phyloP scores from a whole-genome alignment of 2,113 vertebrate genomes.

The Cervus canadensis region DNA sequence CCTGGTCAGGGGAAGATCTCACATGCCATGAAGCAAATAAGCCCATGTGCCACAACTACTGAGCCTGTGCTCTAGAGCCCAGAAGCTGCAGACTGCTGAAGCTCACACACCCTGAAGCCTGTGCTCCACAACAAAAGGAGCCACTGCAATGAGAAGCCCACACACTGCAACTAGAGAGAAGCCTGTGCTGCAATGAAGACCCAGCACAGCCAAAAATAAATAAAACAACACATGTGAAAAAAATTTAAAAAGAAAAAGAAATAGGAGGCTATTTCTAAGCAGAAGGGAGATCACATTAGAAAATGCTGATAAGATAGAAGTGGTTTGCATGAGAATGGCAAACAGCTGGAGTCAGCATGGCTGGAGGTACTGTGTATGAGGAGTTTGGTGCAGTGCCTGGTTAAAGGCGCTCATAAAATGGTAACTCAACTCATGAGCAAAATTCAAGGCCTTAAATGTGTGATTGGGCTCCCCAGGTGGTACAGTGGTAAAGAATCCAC shows the following conservation, averaged over 20 bases:
- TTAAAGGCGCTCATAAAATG: neutral
- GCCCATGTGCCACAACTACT: neutral
- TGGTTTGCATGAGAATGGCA: neutral
- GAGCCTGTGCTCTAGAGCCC: neutral
- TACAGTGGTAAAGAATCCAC: neutral
- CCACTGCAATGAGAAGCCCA: neutral
- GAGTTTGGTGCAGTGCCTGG: neutral
- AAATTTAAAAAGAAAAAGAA: neutral
- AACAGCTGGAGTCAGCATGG: neutral
- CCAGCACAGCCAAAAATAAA: neutral
- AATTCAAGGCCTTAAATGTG: neutral
- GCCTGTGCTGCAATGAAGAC: neutral
- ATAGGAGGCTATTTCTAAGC: neutral
- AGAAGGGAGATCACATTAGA: neutral
- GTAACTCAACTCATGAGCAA: neutral
- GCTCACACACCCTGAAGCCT: neutral
- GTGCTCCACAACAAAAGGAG: neutral
- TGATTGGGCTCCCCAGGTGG: neutral
- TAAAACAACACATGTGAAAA: neutral
- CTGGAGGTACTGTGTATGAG: neutral
- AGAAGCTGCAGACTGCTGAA: neutral
- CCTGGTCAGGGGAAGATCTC: neutral
- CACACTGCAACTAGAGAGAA: neutral
- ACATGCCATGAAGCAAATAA: neutral
- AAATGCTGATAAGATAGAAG: neutral